These are phyloP conservation scores for Todiramphus chloris DNA, from an alignment of 2,113 vertebrate species.

Conservation along the genomic window DNA sequence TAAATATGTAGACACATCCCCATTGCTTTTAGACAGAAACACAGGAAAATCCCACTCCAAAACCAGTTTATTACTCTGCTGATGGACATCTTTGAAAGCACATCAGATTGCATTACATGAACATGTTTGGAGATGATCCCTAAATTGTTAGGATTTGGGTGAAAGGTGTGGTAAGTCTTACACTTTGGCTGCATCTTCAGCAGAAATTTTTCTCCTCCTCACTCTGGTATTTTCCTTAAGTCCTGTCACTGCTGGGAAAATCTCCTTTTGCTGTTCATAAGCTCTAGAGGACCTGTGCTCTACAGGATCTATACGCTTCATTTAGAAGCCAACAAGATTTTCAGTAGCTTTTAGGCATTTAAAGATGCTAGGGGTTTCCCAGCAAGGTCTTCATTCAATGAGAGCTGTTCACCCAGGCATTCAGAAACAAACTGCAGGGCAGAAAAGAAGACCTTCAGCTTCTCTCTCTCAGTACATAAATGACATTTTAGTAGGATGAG, in stretches of 20 bases:
- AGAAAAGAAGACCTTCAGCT: background rate
- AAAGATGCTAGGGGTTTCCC: background rate
- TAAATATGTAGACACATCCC: background rate
- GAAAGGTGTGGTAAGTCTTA: background rate
- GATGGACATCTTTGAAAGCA: background rate
- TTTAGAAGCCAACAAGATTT: background rate
- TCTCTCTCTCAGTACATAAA: background rate
- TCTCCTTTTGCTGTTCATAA: background rate
- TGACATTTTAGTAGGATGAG: background rate
- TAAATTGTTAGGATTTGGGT: background rate
- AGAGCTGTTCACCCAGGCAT: background rate
- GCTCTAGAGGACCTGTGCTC: background rate
- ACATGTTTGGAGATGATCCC: background rate
- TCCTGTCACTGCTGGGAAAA: fast-evolving
- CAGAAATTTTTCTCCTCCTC: background rate
- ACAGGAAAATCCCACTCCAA: background rate
- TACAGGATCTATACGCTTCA: background rate
- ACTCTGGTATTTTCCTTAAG: background rate
- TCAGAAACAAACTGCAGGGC: background rate
- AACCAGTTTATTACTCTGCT: background rate
- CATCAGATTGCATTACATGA: fast-evolving
- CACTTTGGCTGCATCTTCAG: background rate
- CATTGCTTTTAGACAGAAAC: background rate
- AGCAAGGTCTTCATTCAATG: background rate
- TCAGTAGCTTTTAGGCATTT: background rate